Conservation (phyloP, 2,888 invertebrate genomes). For the Drosophila demipolita region DNA sequence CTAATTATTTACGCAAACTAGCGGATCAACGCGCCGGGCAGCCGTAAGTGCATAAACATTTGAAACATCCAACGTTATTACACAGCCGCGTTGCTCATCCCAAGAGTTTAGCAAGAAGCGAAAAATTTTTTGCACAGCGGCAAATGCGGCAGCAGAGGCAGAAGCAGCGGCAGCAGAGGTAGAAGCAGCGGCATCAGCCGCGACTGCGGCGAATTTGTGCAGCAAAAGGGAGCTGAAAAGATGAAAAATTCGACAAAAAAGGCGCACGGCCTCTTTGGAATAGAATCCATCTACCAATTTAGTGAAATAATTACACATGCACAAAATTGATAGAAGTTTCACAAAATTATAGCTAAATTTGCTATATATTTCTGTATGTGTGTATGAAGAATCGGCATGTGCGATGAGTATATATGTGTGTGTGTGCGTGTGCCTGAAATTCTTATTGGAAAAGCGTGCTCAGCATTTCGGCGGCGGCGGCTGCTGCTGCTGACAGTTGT, state of each 20-base stretch:
- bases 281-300: slow-evolving; percentile 25
- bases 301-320: slow-evolving; percentile 32
- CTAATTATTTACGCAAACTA: slow-evolving; percentile 46
- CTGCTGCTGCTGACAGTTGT: slow-evolving; percentile 53
- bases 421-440: slow-evolving; percentile 62
- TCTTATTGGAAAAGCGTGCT: slow-evolving; percentile 80
- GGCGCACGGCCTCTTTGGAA: slow-evolving; percentile 34
- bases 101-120: slow-evolving; percentile 59
- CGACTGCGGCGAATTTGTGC: slow-evolving; percentile 68
- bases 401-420: slow-evolving; percentile 36
- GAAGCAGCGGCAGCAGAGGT: slow-evolving; percentile 44
- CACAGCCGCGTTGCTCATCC: slow-evolving; percentile 40
- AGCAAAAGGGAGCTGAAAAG: slow-evolving; percentile 61
- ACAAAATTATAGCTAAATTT: slow-evolving; percentile 59
- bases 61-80: slow-evolving; percentile 43
- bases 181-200: slow-evolving; percentile 50
- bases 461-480: slow-evolving; percentile 71
- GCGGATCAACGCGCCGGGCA: slow-evolving; percentile 63
- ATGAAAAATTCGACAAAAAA: slow-evolving; percentile 63
- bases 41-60: slow-evolving; percentile 66
- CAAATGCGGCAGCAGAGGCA: slow-evolving; percentile 59
- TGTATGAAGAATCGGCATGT: slow-evolving; percentile 74
- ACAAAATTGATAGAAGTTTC: slow-evolving; percentile 20
- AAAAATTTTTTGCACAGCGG: slow-evolving; percentile 77
- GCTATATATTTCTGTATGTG: slow-evolving; percentile 47